phyloP scores from a whole-genome alignment of 2,888 invertebrate genomes.

The Nymphalis c-album region DNA sequence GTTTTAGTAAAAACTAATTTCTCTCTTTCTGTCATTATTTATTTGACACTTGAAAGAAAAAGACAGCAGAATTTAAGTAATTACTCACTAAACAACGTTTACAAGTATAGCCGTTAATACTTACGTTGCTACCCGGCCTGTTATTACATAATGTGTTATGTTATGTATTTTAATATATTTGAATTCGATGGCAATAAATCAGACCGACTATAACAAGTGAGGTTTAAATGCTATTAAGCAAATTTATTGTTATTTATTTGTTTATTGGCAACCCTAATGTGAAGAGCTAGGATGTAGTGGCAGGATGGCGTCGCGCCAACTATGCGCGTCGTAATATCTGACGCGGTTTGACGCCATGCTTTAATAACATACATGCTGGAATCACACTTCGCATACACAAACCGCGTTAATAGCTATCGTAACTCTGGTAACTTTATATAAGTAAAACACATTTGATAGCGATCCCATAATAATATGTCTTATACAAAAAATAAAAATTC shows the following conservation, averaged over 20 bases:
- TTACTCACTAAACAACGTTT: too few species aligned
- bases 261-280: constrained; percentile 27
- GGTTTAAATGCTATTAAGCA: neutral
- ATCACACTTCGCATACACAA: constrained; percentile 41
- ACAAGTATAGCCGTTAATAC: too few species aligned
- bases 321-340: constrained; percentile 70
- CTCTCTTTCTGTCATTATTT: too few species aligned
- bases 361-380: constrained; percentile 18
- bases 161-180: too few species aligned
- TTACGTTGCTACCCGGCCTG: too few species aligned
- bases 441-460: neutral
- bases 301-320: constrained; percentile 69
- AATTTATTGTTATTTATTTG: constrained; percentile 9
- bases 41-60: too few species aligned
- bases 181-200: too few species aligned
- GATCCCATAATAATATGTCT: too few species aligned
- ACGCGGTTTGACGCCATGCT: constrained; percentile 58
- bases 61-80: too few species aligned
- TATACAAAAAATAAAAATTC: too few species aligned
- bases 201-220: neutral
- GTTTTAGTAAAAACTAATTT: too few species aligned
- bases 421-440: constrained; percentile 1
- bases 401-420: neutral
- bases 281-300: constrained; percentile 52
- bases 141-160: too few species aligned